Evolutionary conservation across 2,888 invertebrate species (phyloP), one percentile per base, ranked within the genome.

Genomic region (Caenorhabditis zanzibari): DNA sequence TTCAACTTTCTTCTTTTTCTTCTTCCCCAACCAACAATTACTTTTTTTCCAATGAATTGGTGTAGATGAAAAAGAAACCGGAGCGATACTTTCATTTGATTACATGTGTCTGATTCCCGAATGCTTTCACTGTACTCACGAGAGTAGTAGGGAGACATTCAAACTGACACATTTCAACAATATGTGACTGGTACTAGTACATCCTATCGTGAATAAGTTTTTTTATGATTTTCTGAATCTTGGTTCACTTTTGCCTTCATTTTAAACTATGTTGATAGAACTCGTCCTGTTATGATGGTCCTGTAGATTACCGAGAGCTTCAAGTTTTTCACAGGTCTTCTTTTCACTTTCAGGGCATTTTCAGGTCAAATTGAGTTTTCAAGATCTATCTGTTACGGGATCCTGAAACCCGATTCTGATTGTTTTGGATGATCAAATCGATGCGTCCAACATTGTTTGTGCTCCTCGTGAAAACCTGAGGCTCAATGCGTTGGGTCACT

Each of bases 11-110:
- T 12, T 26, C 19, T 44, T 28, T 32, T 6, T 24, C 52, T 19
- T 47, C 61, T 19, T 32, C 1, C 12, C 68, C 2, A 68, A 68
- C 68, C 26, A 68, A n/a, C 68, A 68, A 68, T 68, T 68, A 68
- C 68, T 68, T 52, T 66, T 52, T 24, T 32, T 12, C 52, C 32
- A n/a, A 26, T 28, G 49, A 47, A 26, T 16, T 22, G 38, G 24
- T n/a, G n/a, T 19, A 49, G 22, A 49, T 12, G 49, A 49, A 49
- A 49, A 54, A 52, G 35, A 52, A 66, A 68, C 38, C 54, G 68
- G 68, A 41, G 32, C 68, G 54, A 52, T 54, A 54, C 68, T 68
- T 68, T 68, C 68, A 38, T 68, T 68, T 68, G 68, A 68, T 68
- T 68, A 26, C 32, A 52, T 52, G 35, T 38, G 68, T 22, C 49